Conservation (phyloP, 2,797 vertebrate genomes). For the Corythornis leucogaster region DNA sequence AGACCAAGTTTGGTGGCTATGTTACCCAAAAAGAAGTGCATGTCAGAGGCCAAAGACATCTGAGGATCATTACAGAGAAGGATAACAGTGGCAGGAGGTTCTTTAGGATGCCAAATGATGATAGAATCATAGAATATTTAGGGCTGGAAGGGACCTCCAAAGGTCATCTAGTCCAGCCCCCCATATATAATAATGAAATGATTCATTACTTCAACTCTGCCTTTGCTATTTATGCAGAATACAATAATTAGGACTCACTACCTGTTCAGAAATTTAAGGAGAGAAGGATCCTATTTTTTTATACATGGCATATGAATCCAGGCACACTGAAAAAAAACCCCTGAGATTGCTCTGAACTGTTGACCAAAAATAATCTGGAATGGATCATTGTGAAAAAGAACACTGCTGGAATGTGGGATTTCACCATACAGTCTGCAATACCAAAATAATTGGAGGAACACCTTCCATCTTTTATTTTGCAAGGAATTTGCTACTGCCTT, state of each 20-base stretch:
- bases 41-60: background rate
- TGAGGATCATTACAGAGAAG: background rate
- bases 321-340: background rate
- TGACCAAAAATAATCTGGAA: background rate
- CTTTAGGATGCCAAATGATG: background rate
- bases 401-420: background rate
- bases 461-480: background rate
- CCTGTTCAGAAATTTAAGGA: background rate
- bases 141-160: no score
- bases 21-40: fast-evolving
- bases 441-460: background rate
- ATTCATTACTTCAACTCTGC: fast-evolving
- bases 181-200: no score
- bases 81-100: background rate
- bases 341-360: background rate
- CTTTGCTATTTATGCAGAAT: background rate
- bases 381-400: background rate
- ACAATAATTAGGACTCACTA: background rate
- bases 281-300: background rate
- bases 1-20: background rate
- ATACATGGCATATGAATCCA: background rate
- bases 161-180: no score
- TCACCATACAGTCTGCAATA: background rate
- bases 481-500: background rate
- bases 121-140: no score